A percentile compares a stretch with the other conserved stretches of the same genome.
Conservation (phyloP, 37 sponge, comb jelly and placozoan genomes). For the Aplysina aerophoba region DNA sequence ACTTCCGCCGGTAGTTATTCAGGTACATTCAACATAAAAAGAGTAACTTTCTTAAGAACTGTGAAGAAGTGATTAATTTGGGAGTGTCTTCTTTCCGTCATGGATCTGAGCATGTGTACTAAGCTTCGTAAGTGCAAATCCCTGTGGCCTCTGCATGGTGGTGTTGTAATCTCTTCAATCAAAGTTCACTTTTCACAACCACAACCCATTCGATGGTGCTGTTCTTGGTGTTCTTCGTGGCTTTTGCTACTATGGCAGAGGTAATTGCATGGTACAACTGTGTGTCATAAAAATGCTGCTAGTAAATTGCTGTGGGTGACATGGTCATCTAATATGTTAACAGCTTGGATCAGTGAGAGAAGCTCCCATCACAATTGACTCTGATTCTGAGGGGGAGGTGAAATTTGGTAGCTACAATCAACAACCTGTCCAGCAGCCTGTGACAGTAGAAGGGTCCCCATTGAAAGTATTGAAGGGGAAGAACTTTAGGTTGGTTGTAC, state of each 20-base stretch:
- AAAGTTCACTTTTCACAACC: background rate
- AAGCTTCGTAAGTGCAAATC: slow-evolving; percentile 11
- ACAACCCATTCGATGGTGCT: slow-evolving; percentile 4
- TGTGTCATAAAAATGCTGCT: background rate
- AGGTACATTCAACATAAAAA: background rate
- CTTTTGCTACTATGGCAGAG: slow-evolving; percentile 8
- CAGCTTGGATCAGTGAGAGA: slow-evolving; percentile 8
- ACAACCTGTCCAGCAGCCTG: slow-evolving; percentile 8
- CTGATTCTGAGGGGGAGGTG: slow-evolving; percentile 8
- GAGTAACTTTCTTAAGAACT: background rate
- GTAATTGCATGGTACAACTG: slow-evolving; percentile 11
- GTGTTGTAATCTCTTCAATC: background rate
- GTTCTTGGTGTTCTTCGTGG: slow-evolving; percentile 8
- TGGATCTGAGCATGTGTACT: slow-evolving; percentile 11
- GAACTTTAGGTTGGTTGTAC: slow-evolving; percentile 7
- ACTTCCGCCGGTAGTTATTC: slow-evolving; percentile 8
- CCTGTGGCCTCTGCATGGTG: background rate
- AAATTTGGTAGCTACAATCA: slow-evolving; percentile 2
- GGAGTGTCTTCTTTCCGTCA: background rate
- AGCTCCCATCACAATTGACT: slow-evolving; percentile 11
- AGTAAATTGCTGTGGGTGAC: slow-evolving; percentile 7
- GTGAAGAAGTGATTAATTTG: slow-evolving; percentile 6
- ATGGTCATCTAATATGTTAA: slow-evolving; percentile 10
- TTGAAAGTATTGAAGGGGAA: slow-evolving; percentile 7
- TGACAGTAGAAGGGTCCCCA: slow-evolving; percentile 8